Evolutionary conservation across 2,113 vertebrate species (phyloP).

Genomic region (Caranx ignobilis): DNA sequence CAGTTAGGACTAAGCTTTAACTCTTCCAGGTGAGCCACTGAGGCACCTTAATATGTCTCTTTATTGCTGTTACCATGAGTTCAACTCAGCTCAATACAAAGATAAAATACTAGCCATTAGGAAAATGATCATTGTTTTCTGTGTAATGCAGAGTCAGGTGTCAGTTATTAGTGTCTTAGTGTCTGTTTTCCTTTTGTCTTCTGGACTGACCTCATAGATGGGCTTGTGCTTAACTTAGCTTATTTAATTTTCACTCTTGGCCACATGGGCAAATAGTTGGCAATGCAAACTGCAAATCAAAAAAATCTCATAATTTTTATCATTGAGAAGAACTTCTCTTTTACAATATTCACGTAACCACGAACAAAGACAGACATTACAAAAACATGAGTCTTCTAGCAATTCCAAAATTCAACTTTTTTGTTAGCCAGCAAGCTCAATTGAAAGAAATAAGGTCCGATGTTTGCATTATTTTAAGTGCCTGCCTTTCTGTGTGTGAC

Average conservation of each 20-base stretch:
- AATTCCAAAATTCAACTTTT: neutral
- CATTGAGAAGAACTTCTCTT: neutral
- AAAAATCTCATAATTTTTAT: no score
- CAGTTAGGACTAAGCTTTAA: no score
- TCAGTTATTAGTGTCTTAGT: neutral
- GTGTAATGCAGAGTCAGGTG: neutral
- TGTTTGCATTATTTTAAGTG: slow-evolving; percentile 53
- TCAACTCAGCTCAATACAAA: neutral
- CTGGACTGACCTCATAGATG: neutral
- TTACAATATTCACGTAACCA: neutral
- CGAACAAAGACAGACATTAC: neutral
- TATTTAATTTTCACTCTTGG: neutral
- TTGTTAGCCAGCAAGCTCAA: neutral
- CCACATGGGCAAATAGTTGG: neutral
- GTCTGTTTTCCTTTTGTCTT: neutral
- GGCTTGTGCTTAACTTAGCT: neutral
- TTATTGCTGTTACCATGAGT: neutral
- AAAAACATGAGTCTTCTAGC: neutral
- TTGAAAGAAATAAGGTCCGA: no score
- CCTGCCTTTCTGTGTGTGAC: slow-evolving; percentile 46
- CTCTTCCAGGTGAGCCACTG: no score
- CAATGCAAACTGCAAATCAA: neutral
- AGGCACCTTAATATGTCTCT: no score
- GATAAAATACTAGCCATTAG: neutral
- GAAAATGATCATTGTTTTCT: neutral